Conservation (phyloP, 2,888 invertebrate genomes). For the Tachina grossa region DNA sequence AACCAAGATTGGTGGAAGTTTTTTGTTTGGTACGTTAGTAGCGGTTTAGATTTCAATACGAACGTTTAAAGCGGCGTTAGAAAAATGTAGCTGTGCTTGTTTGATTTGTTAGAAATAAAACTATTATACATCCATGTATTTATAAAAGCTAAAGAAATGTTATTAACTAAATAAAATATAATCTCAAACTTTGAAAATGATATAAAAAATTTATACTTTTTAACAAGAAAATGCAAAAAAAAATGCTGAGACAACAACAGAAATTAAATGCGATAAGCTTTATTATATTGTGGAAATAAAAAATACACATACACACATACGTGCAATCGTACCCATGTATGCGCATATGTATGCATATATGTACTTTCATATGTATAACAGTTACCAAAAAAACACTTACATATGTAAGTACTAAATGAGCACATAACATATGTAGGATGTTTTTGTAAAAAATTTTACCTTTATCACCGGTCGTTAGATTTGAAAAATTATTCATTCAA, state of each 20-base stretch:
- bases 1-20: slow-evolving; percentile 63
- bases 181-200: slow-evolving; percentile 32
- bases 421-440: too few relatives aligned
- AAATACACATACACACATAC: background rate
- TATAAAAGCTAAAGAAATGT: slow-evolving; percentile 26
- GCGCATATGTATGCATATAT: background rate
- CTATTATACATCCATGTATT: background rate
- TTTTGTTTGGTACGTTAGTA: slow-evolving; percentile 60
- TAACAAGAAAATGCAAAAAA: background rate
- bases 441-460: background rate
- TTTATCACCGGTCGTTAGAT: slow-evolving; percentile 30
- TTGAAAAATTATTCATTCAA: slow-evolving; percentile 40
- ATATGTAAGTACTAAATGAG: too few relatives aligned
- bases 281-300: background rate
- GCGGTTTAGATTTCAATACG: slow-evolving; percentile 69
- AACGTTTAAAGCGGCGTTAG: slow-evolving; percentile 43
- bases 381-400: background rate
- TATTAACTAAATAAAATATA: slow-evolving; percentile 21
- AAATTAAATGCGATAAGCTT: slow-evolving; percentile 44
- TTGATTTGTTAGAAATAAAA: slow-evolving; percentile 10
- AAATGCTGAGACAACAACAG: slow-evolving; percentile 1
- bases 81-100: slow-evolving; percentile 3
- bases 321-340: background rate
- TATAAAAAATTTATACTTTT: slow-evolving; percentile 8
- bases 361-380: background rate